A percentile compares a stretch with the other conserved stretches of the same genome.
These are phyloP conservation scores for Asteroscopus sphinx DNA, from an alignment of 2,888 invertebrate species.

Conservation along the genomic window DNA sequence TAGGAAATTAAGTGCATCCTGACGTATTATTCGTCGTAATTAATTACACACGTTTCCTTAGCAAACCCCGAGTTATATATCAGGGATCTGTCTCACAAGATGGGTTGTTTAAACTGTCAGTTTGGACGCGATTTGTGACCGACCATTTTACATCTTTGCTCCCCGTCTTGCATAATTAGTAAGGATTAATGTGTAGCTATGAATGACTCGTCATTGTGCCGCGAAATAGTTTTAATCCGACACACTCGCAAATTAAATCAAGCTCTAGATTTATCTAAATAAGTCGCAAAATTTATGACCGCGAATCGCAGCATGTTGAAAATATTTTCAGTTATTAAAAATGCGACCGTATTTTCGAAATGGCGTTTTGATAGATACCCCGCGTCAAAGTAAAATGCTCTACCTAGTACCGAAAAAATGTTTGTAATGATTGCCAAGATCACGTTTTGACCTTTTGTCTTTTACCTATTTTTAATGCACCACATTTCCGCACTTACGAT, in stretches of 20 bases:
- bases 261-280: constrained; percentile 54
- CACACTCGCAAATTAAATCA: constrained; percentile 58
- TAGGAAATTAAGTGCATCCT: constrained; percentile 86
- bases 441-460: constrained; percentile 56
- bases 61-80: constrained; percentile 80
- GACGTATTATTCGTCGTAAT: constrained; percentile 86
- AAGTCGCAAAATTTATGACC: constrained; percentile 46
- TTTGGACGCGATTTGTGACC: constrained; percentile 86
- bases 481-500: constrained; percentile 51
- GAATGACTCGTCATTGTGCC: constrained; percentile 82
- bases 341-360: constrained; percentile 19
- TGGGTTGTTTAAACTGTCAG: constrained; percentile 88
- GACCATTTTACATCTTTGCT: constrained; percentile 87
- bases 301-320: constrained; percentile 25
- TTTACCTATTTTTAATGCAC: constrained; percentile 53
- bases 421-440: constrained; percentile 54
- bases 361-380: constrained; percentile 45
- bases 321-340: constrained; percentile 43
- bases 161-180: constrained; percentile 88
- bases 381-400: constrained; percentile 30
- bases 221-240: constrained; percentile 76
- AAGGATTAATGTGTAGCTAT: constrained; percentile 86
- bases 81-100: constrained; percentile 86
- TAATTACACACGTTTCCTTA: constrained; percentile 85
- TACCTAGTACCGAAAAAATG: constrained; percentile 33